Conservation (phyloP, 2,888 invertebrate species). For the Drosophila heteroneura region DNA sequence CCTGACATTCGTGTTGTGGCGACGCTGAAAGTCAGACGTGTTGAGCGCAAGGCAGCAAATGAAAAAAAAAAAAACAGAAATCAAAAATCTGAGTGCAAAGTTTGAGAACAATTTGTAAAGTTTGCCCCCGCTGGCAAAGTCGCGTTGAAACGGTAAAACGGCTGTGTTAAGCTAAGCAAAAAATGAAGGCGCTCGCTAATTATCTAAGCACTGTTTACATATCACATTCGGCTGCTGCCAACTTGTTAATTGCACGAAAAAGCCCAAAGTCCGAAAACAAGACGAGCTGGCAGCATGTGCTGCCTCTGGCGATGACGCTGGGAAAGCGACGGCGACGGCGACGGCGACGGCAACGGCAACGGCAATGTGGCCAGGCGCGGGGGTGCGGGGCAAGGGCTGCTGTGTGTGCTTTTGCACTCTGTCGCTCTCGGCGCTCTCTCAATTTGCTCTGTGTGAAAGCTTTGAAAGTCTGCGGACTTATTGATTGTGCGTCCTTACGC, state of each 20-base stretch:
- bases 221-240: slow-evolving; percentile 11
- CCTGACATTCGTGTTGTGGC: slow-evolving; percentile 83
- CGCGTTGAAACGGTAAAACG: slow-evolving; percentile 53
- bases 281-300: slow-evolving; percentile 65
- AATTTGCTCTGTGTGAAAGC: slow-evolving; percentile 36
- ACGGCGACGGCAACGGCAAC: not conserved
- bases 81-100: slow-evolving; percentile 54
- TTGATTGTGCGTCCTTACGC: slow-evolving; percentile 50
- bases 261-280: slow-evolving; percentile 30
- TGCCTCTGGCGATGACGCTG: slow-evolving; percentile 59
- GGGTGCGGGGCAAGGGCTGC: slow-evolving; percentile 5
- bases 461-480: slow-evolving; percentile 53
- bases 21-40: slow-evolving; percentile 81
- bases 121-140: slow-evolving; percentile 54
- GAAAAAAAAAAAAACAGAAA: slow-evolving; percentile 8
- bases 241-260: slow-evolving; percentile 41
- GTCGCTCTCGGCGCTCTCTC: slow-evolving; percentile 23
- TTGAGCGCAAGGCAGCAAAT: slow-evolving; percentile 66
- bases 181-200: slow-evolving; percentile 6
- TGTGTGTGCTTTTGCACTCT: slow-evolving; percentile 34
- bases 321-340: slow-evolving; percentile 3
- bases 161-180: slow-evolving; percentile 12
- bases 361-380: slow-evolving; percentile 21
- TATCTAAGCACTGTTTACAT: slow-evolving; percentile 41
- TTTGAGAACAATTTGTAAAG: slow-evolving; percentile 55